phyloP scores from a whole-genome alignment of 2,113 vertebrate genomes.

The Cavia porcellus region DNA sequence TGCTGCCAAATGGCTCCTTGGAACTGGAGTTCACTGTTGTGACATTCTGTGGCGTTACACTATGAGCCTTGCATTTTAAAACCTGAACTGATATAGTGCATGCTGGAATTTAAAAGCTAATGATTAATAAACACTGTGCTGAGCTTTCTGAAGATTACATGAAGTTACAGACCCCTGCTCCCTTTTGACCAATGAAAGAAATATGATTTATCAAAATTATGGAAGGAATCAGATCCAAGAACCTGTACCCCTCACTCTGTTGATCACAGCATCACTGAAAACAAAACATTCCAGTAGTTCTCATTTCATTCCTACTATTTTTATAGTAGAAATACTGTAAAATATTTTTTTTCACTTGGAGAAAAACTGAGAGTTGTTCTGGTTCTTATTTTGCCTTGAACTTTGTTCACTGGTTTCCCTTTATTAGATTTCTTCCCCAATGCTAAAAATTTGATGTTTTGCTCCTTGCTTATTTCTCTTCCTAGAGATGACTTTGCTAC shows the following conservation, averaged over 20 bases:
- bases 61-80: background rate
- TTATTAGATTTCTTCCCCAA: constrained; percentile 51
- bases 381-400: constrained; percentile 49
- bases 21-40: background rate
- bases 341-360: constrained; percentile 18
- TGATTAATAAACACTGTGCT: background rate
- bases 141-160: background rate
- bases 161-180: background rate
- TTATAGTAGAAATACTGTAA: constrained; percentile 29
- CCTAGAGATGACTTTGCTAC: constrained; percentile 59
- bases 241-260: background rate
- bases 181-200: background rate
- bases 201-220: background rate
- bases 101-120: background rate
- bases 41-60: background rate
- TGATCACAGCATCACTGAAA: background rate
- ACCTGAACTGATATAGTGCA: background rate
- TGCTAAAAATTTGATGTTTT: constrained; percentile 61
- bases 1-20: background rate
- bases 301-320: background rate
- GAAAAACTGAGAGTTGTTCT: background rate
- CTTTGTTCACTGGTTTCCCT: constrained; percentile 19
- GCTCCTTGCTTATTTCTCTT: constrained; percentile 14
- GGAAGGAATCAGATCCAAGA: background rate
- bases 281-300: background rate